Evolutionary conservation across 2,888 invertebrate genomes (phyloP), one percentile per base, ranked within the genome.

Genomic region (Melieria omissa): DNA sequence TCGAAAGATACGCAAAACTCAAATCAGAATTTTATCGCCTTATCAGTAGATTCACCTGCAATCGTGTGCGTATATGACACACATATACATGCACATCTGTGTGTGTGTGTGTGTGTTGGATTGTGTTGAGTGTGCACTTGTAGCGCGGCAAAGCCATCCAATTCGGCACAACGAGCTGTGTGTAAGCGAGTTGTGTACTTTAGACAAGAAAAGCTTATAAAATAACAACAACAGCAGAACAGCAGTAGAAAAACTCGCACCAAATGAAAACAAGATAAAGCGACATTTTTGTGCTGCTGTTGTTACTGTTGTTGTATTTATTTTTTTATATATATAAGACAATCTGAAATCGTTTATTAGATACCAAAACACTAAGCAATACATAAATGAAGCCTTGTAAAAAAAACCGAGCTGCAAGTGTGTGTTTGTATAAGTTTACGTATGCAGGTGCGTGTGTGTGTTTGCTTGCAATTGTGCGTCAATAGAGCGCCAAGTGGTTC

Each of bases 151-250:
- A 61, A 54, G 58, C 54, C 45, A 47, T 63, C 62, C 63, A 10
- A 44, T 63, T 55, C 12, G 63, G 60, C 63, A 49, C 49, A 58
- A 29, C 29, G 16, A 5, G 47, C 12, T 65, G 67, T 41, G n/a
- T 47, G 12, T 60, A 64, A 52, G 60, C 55, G 49, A 62, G 41
- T 71, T 72, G 49, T 64, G 57, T 74, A 71, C 60, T 71, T 65
- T 60, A 74, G 63, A 71, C 65, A 74, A 74, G 74, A 70, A 67
- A 72, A 74, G 72, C 72, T 74, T 72, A 70, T 69, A 71, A 65
- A 71, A 65, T 63, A 65, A 68, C 49, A 71, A 52, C 64, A 69
- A 16, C 61, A 65, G 54, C 46, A 44, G 14, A 29, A 3, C 29
- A 29, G 29, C 29, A 3, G 29, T 29, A 29, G 29, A 29, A 29